phyloP scores from a whole-genome alignment of 2,888 invertebrate species.

The Drosophila heteroneura region DNA sequence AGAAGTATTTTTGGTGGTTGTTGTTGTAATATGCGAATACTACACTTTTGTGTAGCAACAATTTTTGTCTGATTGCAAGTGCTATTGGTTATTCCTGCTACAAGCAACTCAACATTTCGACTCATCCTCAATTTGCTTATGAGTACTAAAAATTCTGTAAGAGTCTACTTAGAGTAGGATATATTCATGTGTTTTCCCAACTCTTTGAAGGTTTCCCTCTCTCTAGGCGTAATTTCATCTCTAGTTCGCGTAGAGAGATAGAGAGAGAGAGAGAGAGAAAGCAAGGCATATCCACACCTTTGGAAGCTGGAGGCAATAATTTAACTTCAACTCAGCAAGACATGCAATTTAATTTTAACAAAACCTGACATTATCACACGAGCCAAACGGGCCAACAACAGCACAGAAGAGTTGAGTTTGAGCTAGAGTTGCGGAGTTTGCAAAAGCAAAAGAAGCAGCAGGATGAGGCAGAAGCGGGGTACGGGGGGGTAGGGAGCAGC shows the following conservation, averaged over 20 bases:
- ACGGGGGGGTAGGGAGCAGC: constrained; percentile 4
- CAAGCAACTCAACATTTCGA: not conserved
- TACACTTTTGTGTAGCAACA: not conserved
- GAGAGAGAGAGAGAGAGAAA: not conserved
- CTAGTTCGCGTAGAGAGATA: not conserved
- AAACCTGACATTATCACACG: constrained; percentile 82
- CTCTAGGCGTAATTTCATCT: too few species aligned
- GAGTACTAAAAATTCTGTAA: not conserved
- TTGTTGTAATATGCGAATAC: not conserved
- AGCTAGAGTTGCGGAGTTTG: constrained; percentile 1
- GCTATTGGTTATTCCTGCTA: not conserved
- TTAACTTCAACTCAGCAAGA: constrained; percentile 78
- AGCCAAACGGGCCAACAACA: constrained; percentile 59
- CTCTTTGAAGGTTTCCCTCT: not conserved
- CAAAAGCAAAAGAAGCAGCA: not conserved
- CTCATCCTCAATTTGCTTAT: not conserved
- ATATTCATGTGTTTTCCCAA: not conserved
- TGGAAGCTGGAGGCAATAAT: constrained; percentile 69
- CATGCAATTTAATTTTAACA: constrained; percentile 81
- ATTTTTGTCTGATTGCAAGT: not conserved
- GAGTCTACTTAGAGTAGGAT: not conserved
- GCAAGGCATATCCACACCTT: constrained; percentile 24
- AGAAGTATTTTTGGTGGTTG: too few species aligned
- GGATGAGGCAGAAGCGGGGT: not conserved
- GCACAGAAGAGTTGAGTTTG: constrained; percentile 14